phyloP scores from a whole-genome alignment of 2,888 invertebrate species.

The Germaria angustata region DNA sequence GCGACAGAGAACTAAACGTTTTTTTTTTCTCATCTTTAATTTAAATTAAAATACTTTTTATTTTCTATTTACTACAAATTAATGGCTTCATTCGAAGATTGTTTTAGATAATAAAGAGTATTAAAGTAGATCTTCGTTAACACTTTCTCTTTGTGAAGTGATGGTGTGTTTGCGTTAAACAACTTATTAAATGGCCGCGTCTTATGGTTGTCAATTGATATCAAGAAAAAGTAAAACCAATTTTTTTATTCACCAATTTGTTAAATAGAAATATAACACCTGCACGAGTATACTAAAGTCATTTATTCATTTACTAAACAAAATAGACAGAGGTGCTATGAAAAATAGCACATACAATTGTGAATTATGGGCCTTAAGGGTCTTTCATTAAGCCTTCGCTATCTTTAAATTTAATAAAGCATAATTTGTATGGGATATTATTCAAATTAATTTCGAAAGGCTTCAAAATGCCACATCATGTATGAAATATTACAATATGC shows the following conservation, averaged over 20 bases:
- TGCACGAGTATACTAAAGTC: slow-evolving; percentile 42
- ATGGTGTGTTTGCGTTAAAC: background rate
- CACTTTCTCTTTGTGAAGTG: slow-evolving; percentile 49
- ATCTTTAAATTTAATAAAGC: too few species aligned
- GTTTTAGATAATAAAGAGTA: background rate
- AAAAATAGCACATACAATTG: slow-evolving; percentile 28
- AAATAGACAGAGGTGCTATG: background rate
- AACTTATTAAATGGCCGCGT: slow-evolving; percentile 3
- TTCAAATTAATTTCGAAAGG: too few species aligned
- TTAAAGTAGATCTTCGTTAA: slow-evolving; percentile 21
- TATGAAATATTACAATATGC: too few species aligned
- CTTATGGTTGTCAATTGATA: background rate
- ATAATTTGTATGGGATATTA: too few species aligned
- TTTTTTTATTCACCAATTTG: slow-evolving; percentile 45
- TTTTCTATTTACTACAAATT: background rate
- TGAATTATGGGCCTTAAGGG: too few species aligned
- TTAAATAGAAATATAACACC: slow-evolving; percentile 56
- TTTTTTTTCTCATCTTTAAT: background rate
- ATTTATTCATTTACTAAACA: slow-evolving; percentile 11
- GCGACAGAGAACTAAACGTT: background rate
- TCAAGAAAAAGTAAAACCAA: slow-evolving; percentile 1
- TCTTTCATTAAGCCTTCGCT: too few species aligned
- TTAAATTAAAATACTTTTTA: background rate
- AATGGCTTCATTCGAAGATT: slow-evolving; percentile 5
- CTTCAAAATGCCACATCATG: too few species aligned